Evolutionary conservation across 2,797 vertebrate genomes (phyloP), one percentile per base, ranked within the genome.

Genomic region (Eupleurogrammus muticus): DNA sequence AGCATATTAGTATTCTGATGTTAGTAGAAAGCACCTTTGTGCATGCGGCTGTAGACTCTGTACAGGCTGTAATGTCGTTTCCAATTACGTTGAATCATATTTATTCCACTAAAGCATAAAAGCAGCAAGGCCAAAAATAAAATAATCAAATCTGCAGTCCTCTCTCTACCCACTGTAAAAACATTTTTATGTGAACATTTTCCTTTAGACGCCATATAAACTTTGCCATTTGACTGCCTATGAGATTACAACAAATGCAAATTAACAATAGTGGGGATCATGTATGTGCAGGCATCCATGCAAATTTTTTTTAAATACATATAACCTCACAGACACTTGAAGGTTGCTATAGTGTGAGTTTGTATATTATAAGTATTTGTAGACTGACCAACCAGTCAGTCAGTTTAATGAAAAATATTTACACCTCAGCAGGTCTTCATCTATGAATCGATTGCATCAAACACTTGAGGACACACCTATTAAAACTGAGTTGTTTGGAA

Each of bases 401-500:
- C 4, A 40, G 49, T 47, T 71, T 35, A 50, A 24, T 38, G n/a
- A 73, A 60, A 23, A 42, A 1, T 61, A 21, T 58, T 56, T 12
- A 54, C 20, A 42, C 46, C 16, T 48, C 61, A 50, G 52, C 51
- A 55, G 14, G 40, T 60, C 11, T 20, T 51, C 24, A 42, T 63
- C 34, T 56, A 9, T 52, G 38, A 9, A 46, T 64, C 46, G 8
- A 35, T 16, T 44, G 10, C 21, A 52, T 12, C 12, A 50, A 48
- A 5, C 16, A 14, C 10, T 2, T 4, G 5, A 44, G 34, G 57
- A 68, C 11, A 55, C 17, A 47, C 5, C 5, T 36, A 9, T 36
- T 36, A 5, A 17, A 74, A 63, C 17, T 56, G 47, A 69, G 38
- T 23, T 38, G 55, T 67, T 46, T 47, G 28, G 8, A 0, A 57